phyloP scores from a whole-genome alignment of 2,797 vertebrate species.

The Gila robusta region DNA sequence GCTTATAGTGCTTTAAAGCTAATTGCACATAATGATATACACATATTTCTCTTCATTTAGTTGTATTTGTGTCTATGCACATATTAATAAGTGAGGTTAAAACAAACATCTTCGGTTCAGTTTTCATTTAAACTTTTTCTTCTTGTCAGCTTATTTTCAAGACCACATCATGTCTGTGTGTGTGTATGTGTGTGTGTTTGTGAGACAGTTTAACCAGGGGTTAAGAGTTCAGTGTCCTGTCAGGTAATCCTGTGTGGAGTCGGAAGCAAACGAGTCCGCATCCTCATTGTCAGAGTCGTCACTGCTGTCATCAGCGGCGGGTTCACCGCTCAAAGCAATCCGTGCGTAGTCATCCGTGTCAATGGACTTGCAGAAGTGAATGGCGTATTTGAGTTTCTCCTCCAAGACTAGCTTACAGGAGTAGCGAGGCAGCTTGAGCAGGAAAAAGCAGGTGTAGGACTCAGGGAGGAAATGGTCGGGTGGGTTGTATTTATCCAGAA shows the following conservation, averaged over 20 bases:
- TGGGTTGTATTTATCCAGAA: constrained; percentile 97
- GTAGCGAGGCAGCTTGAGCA: constrained; percentile 96
- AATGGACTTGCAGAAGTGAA: constrained; percentile 99
- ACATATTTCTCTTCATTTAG: constrained; percentile 66
- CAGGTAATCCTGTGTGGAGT: constrained; percentile 97
- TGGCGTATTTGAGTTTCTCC: constrained; percentile 98
- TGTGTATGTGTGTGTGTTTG: not conserved
- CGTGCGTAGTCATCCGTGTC: constrained; percentile 98
- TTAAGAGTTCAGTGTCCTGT: constrained; percentile 88
- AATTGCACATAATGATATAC: constrained; percentile 75
- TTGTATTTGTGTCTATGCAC: constrained; percentile 64
- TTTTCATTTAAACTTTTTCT: constrained; percentile 41
- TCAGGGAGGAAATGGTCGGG: constrained; percentile 98
- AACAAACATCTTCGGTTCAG: constrained; percentile 58
- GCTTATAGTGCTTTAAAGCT: constrained; percentile 78
- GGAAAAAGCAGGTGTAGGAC: constrained; percentile 99
- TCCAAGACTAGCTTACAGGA: constrained; percentile 97
- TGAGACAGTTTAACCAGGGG: not conserved
- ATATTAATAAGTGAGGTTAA: constrained; percentile 63
- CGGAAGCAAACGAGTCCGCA: constrained; percentile 96
- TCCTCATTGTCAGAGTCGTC: constrained; percentile 98
- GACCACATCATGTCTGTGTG: not conserved
- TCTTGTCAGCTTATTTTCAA: constrained; percentile 58
- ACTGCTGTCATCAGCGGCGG: constrained; percentile 93
- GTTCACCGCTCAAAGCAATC: constrained; percentile 94